These are phyloP conservation scores for Heliconius himera DNA, from an alignment of 1,140 invertebrate genomes.

Conservation along the genomic window DNA sequence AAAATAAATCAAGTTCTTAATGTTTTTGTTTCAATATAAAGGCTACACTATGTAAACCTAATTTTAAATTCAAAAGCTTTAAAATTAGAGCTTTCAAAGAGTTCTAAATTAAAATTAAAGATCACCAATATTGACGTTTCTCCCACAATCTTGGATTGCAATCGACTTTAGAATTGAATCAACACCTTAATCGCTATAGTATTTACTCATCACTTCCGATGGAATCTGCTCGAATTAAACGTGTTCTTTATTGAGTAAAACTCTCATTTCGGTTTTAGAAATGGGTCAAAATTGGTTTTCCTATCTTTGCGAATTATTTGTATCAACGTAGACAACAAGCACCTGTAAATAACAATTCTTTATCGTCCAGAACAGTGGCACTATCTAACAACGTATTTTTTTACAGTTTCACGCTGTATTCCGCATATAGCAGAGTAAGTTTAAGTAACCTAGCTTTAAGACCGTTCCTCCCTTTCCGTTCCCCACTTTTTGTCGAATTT, in stretches of 20 bases:
- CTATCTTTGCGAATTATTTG: no score
- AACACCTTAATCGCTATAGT: slow-evolving; percentile 32
- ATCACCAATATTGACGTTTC: slow-evolving; percentile 20
- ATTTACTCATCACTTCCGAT: slow-evolving; percentile 20
- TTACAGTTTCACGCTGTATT: not conserved
- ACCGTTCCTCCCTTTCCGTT: not conserved
- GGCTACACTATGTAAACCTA: not conserved
- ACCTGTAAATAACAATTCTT: no score
- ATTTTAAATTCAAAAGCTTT: not conserved
- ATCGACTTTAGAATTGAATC: slow-evolving; percentile 22
- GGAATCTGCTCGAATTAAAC: not conserved
- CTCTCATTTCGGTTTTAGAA: not conserved
- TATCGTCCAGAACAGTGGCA: no score
- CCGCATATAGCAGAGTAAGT: no score
- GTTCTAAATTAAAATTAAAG: not conserved
- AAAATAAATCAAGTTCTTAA: no score
- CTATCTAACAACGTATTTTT: not conserved
- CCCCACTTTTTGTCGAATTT: not conserved
- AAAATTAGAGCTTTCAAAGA: not conserved
- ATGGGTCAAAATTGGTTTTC: not conserved
- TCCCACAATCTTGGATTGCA: slow-evolving; percentile 16
- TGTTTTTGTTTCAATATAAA: not conserved
- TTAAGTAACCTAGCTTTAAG: no score
- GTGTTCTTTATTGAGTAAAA: not conserved
- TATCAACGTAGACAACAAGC: no score